Evolutionary conservation across 2,797 vertebrate genomes (phyloP).

Genomic region (Trichosurus vulpecula): DNA sequence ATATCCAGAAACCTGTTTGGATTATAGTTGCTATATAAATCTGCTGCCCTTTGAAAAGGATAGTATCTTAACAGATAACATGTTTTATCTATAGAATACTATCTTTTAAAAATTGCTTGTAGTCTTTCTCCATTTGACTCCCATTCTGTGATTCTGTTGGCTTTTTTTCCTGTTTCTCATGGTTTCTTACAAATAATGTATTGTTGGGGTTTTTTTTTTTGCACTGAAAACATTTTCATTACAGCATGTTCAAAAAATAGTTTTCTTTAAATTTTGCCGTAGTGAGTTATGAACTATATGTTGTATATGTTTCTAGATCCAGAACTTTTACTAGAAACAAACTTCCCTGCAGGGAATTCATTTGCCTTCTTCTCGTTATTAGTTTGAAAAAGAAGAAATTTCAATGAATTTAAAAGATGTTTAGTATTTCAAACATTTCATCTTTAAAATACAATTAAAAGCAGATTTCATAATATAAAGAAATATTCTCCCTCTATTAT

Average conservation of each 20-base stretch:
- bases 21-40: background rate
- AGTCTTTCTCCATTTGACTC: conserved; percentile 15
- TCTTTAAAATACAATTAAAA: conserved; percentile 39
- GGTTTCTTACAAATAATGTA: conserved; percentile 14
- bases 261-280: conserved; percentile 48
- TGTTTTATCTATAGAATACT: background rate
- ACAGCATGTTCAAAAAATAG: conserved; percentile 26
- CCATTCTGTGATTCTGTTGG: conserved; percentile 1
- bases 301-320: conserved; percentile 3
- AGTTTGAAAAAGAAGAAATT: conserved; percentile 34
- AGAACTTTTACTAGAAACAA: conserved; percentile 33
- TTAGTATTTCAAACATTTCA: conserved; percentile 3
- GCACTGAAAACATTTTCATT: conserved; percentile 42
- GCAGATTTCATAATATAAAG: conserved; percentile 1
- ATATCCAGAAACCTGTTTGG: background rate
- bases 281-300: conserved; percentile 7
- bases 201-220: conserved; percentile 6
- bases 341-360: background rate
- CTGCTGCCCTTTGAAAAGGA: background rate
- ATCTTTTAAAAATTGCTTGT: background rate
- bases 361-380: background rate
- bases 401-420: conserved; percentile 27
- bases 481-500: background rate
- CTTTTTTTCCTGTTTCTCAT: background rate
- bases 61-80: background rate